Conservation (phyloP, 2,888 invertebrate genomes). For the Noctua comes region DNA sequence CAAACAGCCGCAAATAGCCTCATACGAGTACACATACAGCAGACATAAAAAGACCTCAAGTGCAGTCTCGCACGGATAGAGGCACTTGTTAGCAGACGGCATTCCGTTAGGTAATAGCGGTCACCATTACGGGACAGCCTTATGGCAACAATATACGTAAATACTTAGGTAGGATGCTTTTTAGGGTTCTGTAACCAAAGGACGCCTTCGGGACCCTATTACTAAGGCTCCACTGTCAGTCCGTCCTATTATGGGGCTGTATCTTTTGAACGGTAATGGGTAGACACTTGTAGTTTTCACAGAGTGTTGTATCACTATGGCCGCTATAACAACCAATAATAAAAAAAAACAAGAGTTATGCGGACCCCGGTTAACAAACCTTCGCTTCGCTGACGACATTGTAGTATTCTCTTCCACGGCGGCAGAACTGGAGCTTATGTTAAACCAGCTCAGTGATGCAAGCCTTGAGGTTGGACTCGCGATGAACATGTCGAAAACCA, state of each 20-base stretch:
- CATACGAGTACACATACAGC: conserved; percentile 41
- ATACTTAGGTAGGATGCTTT: neutral
- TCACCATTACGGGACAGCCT: conserved; percentile 47
- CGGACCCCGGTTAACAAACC: no score
- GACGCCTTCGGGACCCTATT: neutral
- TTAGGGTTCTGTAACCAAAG: neutral
- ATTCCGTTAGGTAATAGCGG: conserved; percentile 65
- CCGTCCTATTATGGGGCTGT: neutral
- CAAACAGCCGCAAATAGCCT: conserved; percentile 51
- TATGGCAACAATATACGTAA: conserved; percentile 6
- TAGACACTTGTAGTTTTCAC: neutral
- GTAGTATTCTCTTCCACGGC: no score
- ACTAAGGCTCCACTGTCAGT: neutral
- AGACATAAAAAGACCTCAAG: conserved; percentile 69
- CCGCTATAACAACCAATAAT: neutral
- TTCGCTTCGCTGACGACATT: no score
- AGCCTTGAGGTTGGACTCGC: no score
- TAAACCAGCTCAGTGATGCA: no score
- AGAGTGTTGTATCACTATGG: neutral
- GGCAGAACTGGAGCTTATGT: no score
- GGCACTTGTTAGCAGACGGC: conserved; percentile 65
- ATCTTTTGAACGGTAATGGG: neutral
- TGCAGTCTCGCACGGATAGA: conserved; percentile 65
- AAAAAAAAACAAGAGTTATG: neutral
- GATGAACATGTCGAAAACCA: no score